phyloP scores from a whole-genome alignment of 2,797 vertebrate species.

The Tapera naevia region DNA sequence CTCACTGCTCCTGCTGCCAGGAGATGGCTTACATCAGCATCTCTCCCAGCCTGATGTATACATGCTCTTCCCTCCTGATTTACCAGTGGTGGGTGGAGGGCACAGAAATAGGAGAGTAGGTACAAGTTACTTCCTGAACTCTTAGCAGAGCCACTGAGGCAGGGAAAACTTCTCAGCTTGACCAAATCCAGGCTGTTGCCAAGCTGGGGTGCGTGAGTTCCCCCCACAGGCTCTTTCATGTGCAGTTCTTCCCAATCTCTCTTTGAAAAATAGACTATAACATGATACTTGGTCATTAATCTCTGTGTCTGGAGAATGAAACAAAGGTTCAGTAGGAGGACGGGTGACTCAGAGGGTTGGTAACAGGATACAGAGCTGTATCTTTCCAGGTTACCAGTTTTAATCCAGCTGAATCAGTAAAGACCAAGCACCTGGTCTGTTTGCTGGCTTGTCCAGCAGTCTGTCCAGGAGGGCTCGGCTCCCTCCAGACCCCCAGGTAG shows the following conservation, averaged over 20 bases:
- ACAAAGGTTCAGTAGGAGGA: conserved; percentile 19
- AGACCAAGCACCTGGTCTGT: not conserved
- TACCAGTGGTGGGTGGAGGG: conserved; percentile 19
- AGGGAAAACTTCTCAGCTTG: not conserved
- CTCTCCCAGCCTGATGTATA: not conserved
- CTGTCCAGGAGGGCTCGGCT: not conserved
- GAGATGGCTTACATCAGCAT: conserved; percentile 27
- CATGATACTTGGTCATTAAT: not conserved
- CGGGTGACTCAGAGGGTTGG: conserved; percentile 34
- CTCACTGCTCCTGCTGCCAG: not conserved
- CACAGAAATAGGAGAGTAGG: not conserved
- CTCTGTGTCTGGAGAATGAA: conserved; percentile 21
- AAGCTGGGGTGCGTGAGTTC: not conserved
- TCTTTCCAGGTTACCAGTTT: conserved; percentile 6
- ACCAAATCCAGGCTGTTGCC: not conserved
- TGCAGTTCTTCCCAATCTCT: not conserved
- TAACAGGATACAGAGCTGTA: conserved; percentile 32
- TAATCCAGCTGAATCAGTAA: conserved; percentile 45
- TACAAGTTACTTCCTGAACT: not conserved
- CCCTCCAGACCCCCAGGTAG: not conserved
- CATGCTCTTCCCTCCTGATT: conserved; percentile 30
- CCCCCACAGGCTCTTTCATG: not conserved
- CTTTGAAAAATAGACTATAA: not conserved
- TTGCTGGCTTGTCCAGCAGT: not conserved
- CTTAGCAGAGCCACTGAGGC: not conserved